Base-by-base conservation (phyloP, 2,113 vertebrate genomes). In the Harpagus bidentatus region DNA sequence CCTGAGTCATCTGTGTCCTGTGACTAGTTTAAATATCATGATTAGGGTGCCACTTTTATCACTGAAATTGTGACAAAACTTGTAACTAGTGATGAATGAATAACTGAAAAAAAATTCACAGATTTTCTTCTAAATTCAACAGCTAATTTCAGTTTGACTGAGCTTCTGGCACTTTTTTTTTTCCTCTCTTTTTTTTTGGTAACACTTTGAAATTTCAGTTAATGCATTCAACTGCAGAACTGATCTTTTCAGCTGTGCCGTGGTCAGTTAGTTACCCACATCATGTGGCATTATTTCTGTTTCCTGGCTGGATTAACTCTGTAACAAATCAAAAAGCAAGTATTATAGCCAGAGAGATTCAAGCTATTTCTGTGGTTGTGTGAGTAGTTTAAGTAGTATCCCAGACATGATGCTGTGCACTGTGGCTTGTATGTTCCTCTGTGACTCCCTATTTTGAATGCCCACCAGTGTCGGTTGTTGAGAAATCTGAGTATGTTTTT, bases 131-230 rank as follows among this genome's bases (percentile, higher is more conserved):
- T 89, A 36, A 93, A 91, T 4, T 45, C 77, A 94, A 62, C 81
- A 91, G 89, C 42, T 82, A 67, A 47, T 96, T 97, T 97, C 93
- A 58, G 25, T 58, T 80, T 77, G 82, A 88, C 79, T 53, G 50
- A 42, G 71, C 67, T 80, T 31, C 63, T 74, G 32, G 19, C 3
- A 34, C 59, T 13, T 31, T 28, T 32, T 22, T 20, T 23, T 47
- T n/a, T 42, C 42, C 11, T 32, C 5, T 3, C 15, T 17, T 6
- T 34, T 52, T 36, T 78, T 78, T 78, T 77, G 50, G 63, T 95
- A 42, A 38, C n/a, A 1, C 25, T 81, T 61, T 76, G 69, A 93
- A 67, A 84, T 74, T 82, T 55, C 91, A 22, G 77, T 94, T 78
- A 72, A 13, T 56, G 52, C 20, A 10, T 70, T 78, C 80, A 94